Evolutionary conservation across 2,113 vertebrate species (phyloP), one percentile per base, ranked within the genome.

Genomic region (Psittacus erithacus): DNA sequence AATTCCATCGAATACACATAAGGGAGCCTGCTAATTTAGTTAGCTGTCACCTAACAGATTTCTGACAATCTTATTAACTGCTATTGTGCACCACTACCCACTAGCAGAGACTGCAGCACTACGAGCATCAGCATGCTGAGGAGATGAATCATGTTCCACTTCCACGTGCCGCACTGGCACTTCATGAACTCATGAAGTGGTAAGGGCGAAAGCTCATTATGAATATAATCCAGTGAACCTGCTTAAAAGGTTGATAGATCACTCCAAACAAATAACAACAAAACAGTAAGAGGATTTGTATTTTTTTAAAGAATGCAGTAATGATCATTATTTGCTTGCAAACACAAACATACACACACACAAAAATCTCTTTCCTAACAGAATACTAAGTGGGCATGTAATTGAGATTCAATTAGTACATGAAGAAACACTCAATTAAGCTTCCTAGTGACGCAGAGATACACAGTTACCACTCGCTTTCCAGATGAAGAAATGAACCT

Each of bases 341-440:
- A 86, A 95, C 91, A 92, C 44, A 14, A 13, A 24, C 29, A 19
- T 11, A 4, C 8, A 1, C 20, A 2, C 18, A 3, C 3, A 55
- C 5, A 62, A 14, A 20, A 18, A 38, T 16, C n/a, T 1, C 41
- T 28, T n/a, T 52, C 69, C 63, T 47, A 10, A 7, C 1, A 1
- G 22, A 91, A 68, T 47, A 5, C 38, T 6, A 6, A 89, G 81
- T 18, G 78, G 82, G 93, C 84, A 41, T 19, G 33, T 79, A 60
- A 92, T 79, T 87, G 84, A 82, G 93, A 57, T 24, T 76, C 74
- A 91, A 89, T 92, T 87, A 96, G 94, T 25, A 9, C 52, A 6
- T 73, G 43, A 43, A 87, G 78, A 91, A 93, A 78, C 75, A 39
- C 57, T 85, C 90, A 91, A 69, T 94, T 91, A 85, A 93, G 59